Evolutionary conservation across 1,140 invertebrate genomes (phyloP).

Genomic region (Pantala flavescens): DNA sequence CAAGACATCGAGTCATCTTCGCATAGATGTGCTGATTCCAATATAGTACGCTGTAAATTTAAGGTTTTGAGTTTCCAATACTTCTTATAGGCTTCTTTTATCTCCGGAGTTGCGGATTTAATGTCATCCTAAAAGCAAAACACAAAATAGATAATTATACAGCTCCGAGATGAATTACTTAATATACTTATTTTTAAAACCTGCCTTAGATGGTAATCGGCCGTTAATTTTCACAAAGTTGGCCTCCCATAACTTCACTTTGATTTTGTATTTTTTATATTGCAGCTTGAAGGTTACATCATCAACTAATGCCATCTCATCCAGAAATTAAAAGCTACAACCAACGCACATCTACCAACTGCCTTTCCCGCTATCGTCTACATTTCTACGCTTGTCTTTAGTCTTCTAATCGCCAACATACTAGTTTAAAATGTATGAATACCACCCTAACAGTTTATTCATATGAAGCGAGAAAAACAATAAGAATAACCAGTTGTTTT

Average conservation of each 20-base stretch:
- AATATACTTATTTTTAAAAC: background rate
- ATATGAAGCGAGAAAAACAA: no score
- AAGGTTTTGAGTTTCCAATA: constrained; percentile 68
- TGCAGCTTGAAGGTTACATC: constrained; percentile 23
- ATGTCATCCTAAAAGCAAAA: constrained; percentile 55
- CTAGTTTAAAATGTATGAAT: no score
- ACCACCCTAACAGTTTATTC: no score
- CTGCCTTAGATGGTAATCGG: constrained; percentile 60
- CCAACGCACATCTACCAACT: no score
- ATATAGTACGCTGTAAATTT: constrained; percentile 41
- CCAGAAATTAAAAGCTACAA: no score
- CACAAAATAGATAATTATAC: constrained; percentile 19
- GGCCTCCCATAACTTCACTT: constrained; percentile 68
- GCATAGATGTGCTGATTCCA: background rate
- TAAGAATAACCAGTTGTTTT: no score
- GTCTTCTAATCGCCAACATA: no score
- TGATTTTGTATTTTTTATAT: constrained; percentile 52
- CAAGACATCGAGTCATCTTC: background rate
- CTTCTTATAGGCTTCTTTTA: constrained; percentile 65
- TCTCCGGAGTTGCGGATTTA: constrained; percentile 53
- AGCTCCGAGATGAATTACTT: background rate
- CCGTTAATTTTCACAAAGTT: constrained; percentile 56
- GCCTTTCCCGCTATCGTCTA: no score
- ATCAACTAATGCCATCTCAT: background rate
- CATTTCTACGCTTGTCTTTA: no score